Evolutionary conservation across 1,140 invertebrate genomes (phyloP), one percentile per base, ranked within the genome.

Genomic region (Pteromalus puparum): DNA sequence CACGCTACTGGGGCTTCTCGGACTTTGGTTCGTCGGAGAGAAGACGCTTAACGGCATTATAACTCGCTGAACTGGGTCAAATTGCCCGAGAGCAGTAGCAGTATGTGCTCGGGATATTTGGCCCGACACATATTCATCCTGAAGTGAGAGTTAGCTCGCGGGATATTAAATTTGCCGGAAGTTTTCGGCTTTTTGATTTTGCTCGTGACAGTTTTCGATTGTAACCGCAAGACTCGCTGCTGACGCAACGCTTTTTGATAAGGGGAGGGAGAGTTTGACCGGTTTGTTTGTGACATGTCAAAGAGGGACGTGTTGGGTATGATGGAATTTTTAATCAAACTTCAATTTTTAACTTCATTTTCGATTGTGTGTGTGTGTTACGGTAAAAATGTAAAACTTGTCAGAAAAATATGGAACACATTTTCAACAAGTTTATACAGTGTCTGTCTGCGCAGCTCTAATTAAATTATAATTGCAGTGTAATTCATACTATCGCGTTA

Each of bases 11-110:
- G 38, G 7, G n/a, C 26, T 81, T 61, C 21, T 61, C 21, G 79
- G 85, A 88, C 72, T 42, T 74, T 10, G 42, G 24, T 18, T 18
- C 15, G 21, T 1, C 26, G 24, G 12, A 9, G 10, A 26, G 68
- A 65, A 65, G 81, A 67, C 70, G 53, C 61, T 82, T 82, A 82
- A 87, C 84, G 81, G 74, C 75, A 84, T 87, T 86, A 87, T 85
- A 88, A 88, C 78, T 87, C 42, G 61, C 9, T 48, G 68, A 89
- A 88, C 86, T 87, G 53, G 88, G 87, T 88, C 84, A 87, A 88
- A 88, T 87, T 87, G 86, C 79, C 68, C 53, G n/a, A 65, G 42
- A 26, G 79, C 2, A 46, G n/a, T 65, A 48, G 46, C 6, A 34
- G n/a, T 53, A 18, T 76, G 53, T n/a, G 30, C 73, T 46, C 70